Conservation (phyloP, 2,113 vertebrate species). For the Pycnonotus jocosus region DNA sequence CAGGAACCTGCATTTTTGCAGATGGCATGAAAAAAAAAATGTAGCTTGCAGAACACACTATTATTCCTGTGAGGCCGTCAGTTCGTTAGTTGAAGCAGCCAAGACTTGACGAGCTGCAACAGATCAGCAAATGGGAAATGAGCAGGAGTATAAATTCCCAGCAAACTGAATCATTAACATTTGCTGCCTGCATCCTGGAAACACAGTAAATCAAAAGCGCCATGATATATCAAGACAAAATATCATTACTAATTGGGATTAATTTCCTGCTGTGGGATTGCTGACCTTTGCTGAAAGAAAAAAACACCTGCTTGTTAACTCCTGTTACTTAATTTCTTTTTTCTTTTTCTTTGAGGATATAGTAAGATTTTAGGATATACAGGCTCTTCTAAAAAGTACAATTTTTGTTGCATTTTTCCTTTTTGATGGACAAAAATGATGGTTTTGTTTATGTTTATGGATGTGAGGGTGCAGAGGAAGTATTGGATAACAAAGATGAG, state of each 20-base stretch:
- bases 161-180: conserved; percentile 83
- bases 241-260: conserved; percentile 86
- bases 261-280: conserved; percentile 78
- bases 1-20: conserved; percentile 73
- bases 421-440: background rate
- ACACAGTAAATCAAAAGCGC: conserved; percentile 80
- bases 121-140: conserved; percentile 82
- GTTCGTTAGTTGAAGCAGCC: conserved; percentile 78
- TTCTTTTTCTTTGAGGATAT: background rate
- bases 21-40: conserved; percentile 69
- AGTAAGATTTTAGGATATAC: background rate
- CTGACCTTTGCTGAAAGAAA: conserved; percentile 69
- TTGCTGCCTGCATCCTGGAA: conserved; percentile 76
- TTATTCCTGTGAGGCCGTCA: conserved; percentile 74
- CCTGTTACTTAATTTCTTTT: conserved; percentile 63
- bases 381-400: background rate
- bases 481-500: background rate
- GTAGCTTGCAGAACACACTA: conserved; percentile 57
- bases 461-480: background rate
- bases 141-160: conserved; percentile 78
- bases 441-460: background rate
- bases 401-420: background rate
- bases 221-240: conserved; percentile 78
- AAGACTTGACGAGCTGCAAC: conserved; percentile 74
- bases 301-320: conserved; percentile 65